A percentile compares a stretch with the other conserved stretches of the same genome.
Evolutionary conservation across 2,113 vertebrate genomes (phyloP).

Genomic region (Fregetta grallaria): DNA sequence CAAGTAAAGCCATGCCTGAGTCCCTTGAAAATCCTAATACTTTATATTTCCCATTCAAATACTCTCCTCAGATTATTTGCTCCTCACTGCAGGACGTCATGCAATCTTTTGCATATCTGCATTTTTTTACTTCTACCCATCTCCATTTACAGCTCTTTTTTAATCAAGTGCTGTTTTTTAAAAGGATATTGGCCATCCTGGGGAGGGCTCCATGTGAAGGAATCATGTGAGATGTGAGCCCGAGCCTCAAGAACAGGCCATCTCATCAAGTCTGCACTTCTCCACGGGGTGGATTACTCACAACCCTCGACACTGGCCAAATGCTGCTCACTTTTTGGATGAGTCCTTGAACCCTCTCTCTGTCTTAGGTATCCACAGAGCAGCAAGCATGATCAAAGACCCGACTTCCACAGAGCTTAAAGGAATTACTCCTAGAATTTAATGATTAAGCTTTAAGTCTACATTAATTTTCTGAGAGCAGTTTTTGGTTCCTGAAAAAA

Average conservation of each 20-base stretch:
- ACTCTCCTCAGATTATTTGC: background rate
- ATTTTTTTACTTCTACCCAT: background rate
- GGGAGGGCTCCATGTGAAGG: background rate
- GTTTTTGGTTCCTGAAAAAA: background rate
- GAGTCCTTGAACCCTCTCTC: background rate
- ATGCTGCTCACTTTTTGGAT: background rate
- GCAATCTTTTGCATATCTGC: background rate
- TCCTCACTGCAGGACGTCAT: background rate
- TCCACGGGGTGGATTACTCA: too few species aligned
- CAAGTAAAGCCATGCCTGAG: background rate
- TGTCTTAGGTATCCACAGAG: background rate
- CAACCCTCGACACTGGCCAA: background rate
- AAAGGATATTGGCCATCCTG: background rate
- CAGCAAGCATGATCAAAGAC: background rate
- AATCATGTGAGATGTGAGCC: background rate
- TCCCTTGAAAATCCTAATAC: background rate
- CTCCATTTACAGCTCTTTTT: background rate
- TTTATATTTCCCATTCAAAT: background rate
- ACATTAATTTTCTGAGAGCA: background rate
- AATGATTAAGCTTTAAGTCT: background rate
- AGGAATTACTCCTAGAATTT: background rate
- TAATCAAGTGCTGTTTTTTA: background rate
- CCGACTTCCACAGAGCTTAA: background rate
- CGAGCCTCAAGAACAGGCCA: background rate
- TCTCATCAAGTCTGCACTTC: background rate